Evolutionary conservation across 2,113 vertebrate genomes (phyloP).

Genomic region (Malurus cyaneus): DNA sequence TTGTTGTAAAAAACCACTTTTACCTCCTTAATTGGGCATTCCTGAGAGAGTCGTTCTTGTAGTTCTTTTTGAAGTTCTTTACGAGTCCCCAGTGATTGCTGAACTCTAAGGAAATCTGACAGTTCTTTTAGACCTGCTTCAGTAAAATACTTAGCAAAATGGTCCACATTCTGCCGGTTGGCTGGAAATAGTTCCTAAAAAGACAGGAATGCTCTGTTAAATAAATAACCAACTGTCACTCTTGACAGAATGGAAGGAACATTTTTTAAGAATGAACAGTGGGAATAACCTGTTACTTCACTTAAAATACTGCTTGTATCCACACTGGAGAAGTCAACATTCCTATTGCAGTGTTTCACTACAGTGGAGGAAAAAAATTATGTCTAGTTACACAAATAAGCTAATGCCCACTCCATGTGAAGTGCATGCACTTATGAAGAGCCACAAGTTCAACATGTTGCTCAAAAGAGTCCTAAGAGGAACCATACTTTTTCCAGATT

Average conservation of each 20-base stretch:
- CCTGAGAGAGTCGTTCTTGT: conserved; percentile 88
- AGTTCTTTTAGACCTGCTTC: conserved; percentile 91
- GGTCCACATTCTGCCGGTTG: conserved; percentile 91
- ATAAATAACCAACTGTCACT: not conserved
- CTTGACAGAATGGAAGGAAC: not conserved
- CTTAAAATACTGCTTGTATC: not conserved
- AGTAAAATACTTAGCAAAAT: conserved; percentile 90
- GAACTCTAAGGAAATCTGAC: conserved; percentile 85
- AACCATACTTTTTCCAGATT: not conserved
- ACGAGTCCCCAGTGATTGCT: conserved; percentile 88
- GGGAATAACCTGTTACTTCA: not conserved
- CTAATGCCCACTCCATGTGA: not conserved
- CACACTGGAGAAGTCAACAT: not conserved
- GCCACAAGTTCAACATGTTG: not conserved
- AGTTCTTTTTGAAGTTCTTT: conserved; percentile 93
- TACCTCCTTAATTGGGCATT: conserved; percentile 89
- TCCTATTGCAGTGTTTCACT: not conserved
- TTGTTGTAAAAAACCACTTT: not conserved
- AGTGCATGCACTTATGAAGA: not conserved
- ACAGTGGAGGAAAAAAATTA: not conserved
- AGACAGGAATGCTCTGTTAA: not conserved
- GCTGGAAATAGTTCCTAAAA: conserved; percentile 88
- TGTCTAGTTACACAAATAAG: not conserved
- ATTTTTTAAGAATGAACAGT: not conserved
- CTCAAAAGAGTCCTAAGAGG: not conserved